Evolutionary conservation across 2,888 invertebrate species (phyloP).

Genomic region (Brachypalpus laphriformis): DNA sequence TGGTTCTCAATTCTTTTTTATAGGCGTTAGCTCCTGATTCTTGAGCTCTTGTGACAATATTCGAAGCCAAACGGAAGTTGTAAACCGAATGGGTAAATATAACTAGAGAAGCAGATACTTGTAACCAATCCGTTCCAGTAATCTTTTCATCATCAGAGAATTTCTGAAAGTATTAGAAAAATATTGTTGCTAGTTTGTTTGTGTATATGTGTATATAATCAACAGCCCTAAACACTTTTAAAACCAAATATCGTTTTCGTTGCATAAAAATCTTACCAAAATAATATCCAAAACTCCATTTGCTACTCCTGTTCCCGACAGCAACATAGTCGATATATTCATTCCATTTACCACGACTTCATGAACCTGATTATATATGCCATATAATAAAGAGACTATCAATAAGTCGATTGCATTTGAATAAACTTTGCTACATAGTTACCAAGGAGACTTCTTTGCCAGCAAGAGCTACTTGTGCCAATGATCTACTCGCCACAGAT

Average conservation of each 20-base stretch:
- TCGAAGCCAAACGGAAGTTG: conserved; percentile 80
- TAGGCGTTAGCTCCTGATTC: conserved; percentile 75
- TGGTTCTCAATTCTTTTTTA: conserved; percentile 77
- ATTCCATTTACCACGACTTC: conserved; percentile 78
- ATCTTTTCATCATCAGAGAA: conserved; percentile 77
- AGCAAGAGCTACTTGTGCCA: conserved; percentile 77
- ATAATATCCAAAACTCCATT: conserved; percentile 78
- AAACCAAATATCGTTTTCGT: neutral
- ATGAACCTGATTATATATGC: conserved; percentile 67
- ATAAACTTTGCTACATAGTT: conserved; percentile 2
- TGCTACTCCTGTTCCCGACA: conserved; percentile 79
- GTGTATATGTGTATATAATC: neutral
- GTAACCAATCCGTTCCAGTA: conserved; percentile 76
- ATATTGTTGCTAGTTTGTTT: no score
- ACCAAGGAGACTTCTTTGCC: conserved; percentile 78
- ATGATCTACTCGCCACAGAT: conserved; percentile 76
- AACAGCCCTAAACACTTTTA: neutral
- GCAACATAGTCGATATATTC: conserved; percentile 79
- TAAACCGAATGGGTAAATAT: conserved; percentile 80
- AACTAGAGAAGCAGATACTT: conserved; percentile 79
- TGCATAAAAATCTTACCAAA: conserved; percentile 76
- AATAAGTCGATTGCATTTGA: neutral
- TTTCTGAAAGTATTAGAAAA: conserved; percentile 75
- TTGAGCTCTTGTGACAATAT: conserved; percentile 76
- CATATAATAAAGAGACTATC: no score